These are phyloP conservation scores for Axea sp. DNA, from an alignment of 2,888 invertebrate genomes.

Conservation along the genomic window DNA sequence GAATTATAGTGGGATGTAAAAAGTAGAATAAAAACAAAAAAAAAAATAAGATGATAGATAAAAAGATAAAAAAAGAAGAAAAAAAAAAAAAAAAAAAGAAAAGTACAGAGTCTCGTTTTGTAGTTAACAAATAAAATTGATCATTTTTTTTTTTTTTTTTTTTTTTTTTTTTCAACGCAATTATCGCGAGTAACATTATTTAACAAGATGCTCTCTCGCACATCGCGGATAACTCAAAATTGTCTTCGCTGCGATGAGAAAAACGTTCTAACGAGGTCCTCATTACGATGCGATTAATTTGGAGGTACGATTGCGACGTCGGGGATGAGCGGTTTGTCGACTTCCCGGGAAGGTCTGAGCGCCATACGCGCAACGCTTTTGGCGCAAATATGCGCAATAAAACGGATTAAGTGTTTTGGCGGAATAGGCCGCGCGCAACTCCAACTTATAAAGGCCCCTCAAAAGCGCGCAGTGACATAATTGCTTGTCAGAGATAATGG, in stretches of 20 bases:
- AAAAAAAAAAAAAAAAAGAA: too few species aligned
- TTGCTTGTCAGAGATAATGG: constrained; percentile 42
- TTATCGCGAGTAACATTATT: constrained; percentile 30
- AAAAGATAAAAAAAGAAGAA: too few species aligned
- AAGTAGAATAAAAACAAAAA: too few species aligned
- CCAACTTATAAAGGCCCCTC: constrained; percentile 11
- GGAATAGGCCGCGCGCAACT: constrained; percentile 11
- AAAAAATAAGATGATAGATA: too few species aligned
- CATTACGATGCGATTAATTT: constrained; percentile 22
- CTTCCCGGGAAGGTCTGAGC: constrained; percentile 3
- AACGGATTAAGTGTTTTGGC: constrained; percentile 21
- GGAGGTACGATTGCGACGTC: constrained; percentile 1
- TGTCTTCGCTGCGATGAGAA: constrained; percentile 22
- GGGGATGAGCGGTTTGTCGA: not conserved
- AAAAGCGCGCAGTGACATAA: constrained; percentile 45
- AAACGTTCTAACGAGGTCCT: constrained; percentile 32
- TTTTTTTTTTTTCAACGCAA: constrained; percentile 14
- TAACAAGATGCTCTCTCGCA: constrained; percentile 15
- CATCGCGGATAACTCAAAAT: constrained; percentile 20
- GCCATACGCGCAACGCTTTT: constrained; percentile 5
- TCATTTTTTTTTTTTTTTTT: too few species aligned
- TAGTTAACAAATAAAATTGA: too few species aligned
- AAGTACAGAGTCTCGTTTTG: too few species aligned
- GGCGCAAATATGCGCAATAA: constrained; percentile 25
- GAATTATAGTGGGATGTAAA: too few species aligned